Percentiles rank a stretch among this genome's conserved stretches.
phyloP scores from a whole-genome alignment of 2,113 vertebrate species.

The Cacatua alba region DNA sequence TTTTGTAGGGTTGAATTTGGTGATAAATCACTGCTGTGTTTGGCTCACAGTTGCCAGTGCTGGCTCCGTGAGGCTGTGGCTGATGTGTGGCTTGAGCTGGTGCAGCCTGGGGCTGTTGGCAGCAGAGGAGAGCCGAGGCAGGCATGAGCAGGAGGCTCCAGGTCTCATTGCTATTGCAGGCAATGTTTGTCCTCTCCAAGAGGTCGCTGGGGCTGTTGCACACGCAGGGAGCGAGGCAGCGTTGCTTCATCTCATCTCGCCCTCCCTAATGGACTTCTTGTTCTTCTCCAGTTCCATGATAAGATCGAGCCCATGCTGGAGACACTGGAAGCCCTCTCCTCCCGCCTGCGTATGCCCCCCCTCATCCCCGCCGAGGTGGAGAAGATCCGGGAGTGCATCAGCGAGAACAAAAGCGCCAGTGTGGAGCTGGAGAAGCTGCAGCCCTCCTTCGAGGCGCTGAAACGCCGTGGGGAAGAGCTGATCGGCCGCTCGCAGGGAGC shows the following conservation, averaged over 20 bases:
- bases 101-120: not conserved
- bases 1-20: accelerated
- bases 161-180: not conserved
- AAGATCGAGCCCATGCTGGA: slow-evolving; percentile 99
- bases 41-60: not conserved
- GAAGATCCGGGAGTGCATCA: slow-evolving; percentile 96
- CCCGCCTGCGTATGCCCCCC: slow-evolving; percentile 88
- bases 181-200: not conserved
- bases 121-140: not conserved
- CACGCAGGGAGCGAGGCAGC: accelerated
- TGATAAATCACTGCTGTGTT: not conserved
- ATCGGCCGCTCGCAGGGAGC: slow-evolving; percentile 86
- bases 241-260: accelerated
- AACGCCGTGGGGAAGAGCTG: slow-evolving; percentile 90
- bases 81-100: not conserved
- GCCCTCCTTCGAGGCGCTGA: slow-evolving; percentile 93
- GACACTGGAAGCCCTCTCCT: slow-evolving; percentile 87
- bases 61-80: accelerated
- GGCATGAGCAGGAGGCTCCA: not conserved
- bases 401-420: slow-evolving; percentile 87
- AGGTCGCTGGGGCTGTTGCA: not conserved
- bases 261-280: not conserved
- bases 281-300: slow-evolving; percentile 86
- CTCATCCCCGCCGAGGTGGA: slow-evolving; percentile 96
- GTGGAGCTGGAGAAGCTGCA: slow-evolving; percentile 97